Evolutionary conservation across 2,888 invertebrate species (phyloP).

Genomic region (Macaria liturata): DNA sequence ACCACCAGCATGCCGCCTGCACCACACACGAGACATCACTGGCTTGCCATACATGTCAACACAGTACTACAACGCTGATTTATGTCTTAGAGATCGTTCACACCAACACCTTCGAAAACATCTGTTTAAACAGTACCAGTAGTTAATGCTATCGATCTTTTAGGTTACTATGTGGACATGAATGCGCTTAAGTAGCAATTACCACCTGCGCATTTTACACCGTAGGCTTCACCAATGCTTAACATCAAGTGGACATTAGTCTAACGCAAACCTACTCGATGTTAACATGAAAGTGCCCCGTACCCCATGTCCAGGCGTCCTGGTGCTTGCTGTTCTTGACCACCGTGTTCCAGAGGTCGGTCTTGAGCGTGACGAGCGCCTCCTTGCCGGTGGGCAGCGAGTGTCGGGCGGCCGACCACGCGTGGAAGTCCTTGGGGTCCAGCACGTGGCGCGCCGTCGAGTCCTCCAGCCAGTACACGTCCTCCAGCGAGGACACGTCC

Average conservation of each 20-base stretch:
- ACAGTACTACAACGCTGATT: background rate
- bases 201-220: no score
- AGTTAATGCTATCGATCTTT: no score
- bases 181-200: no score
- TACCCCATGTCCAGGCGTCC: slow-evolving; percentile 95
- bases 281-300: no score
- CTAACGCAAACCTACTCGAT: no score
- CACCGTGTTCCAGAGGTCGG: slow-evolving; percentile 93
- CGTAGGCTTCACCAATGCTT: no score
- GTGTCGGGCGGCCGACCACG: slow-evolving; percentile 92
- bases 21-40: slow-evolving; percentile 8
- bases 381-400: slow-evolving; percentile 92
- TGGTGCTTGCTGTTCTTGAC: slow-evolving; percentile 93
- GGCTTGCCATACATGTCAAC: background rate
- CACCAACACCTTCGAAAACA: no score
- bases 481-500: slow-evolving; percentile 93
- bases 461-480: slow-evolving; percentile 95
- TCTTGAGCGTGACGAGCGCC: slow-evolving; percentile 89
- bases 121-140: no score
- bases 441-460: slow-evolving; percentile 89
- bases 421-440: slow-evolving; percentile 88
- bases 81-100: no score
- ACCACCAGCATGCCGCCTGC: slow-evolving; percentile 94
- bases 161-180: no score
- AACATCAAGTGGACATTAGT: no score